A percentile compares a stretch with the other conserved stretches of the same genome.
These are phyloP conservation scores for Protobothrops mucrosquamatus DNA, from an alignment of 2,113 vertebrate genomes.

Conservation along the genomic window DNA sequence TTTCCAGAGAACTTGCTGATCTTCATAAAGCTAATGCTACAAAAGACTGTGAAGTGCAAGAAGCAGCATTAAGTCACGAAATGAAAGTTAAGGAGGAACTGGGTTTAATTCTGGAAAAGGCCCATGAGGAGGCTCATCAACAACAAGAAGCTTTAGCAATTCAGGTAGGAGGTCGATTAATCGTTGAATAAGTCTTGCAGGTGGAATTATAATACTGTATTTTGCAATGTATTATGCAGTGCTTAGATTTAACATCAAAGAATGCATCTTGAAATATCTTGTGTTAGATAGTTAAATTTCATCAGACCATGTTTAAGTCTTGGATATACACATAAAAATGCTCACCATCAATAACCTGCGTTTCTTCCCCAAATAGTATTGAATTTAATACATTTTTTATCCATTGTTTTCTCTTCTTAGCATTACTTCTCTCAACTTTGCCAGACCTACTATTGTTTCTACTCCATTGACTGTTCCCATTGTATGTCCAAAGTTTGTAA, in stretches of 20 bases:
- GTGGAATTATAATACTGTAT: neutral
- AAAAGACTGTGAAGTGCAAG: slow-evolving; percentile 89
- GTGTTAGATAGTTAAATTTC: neutral
- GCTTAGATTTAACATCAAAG: neutral
- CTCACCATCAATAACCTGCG: neutral
- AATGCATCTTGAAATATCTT: neutral
- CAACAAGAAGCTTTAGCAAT: slow-evolving; percentile 89
- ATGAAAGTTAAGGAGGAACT: slow-evolving; percentile 88
- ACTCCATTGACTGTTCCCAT: neutral
- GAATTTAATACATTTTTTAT: neutral
- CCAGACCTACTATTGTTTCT: neutral
- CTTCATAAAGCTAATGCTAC: slow-evolving; percentile 91
- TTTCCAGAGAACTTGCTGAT: slow-evolving; percentile 87
- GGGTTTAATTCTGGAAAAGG: slow-evolving; percentile 82
- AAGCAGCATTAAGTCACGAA: slow-evolving; percentile 84
- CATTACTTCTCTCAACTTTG: neutral
- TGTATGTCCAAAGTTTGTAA: neutral
- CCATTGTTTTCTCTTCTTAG: neutral
- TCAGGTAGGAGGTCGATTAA: slow-evolving; percentile 72
- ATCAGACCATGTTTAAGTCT: neutral
- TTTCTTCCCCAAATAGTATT: neutral
- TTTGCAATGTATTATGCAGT: neutral
- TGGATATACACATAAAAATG: neutral
- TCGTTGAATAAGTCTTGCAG: neutral
- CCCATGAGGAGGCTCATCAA: slow-evolving; percentile 84